Evolutionary conservation across 2,797 vertebrate genomes (phyloP).

Genomic region (Anguilla marmorata): DNA sequence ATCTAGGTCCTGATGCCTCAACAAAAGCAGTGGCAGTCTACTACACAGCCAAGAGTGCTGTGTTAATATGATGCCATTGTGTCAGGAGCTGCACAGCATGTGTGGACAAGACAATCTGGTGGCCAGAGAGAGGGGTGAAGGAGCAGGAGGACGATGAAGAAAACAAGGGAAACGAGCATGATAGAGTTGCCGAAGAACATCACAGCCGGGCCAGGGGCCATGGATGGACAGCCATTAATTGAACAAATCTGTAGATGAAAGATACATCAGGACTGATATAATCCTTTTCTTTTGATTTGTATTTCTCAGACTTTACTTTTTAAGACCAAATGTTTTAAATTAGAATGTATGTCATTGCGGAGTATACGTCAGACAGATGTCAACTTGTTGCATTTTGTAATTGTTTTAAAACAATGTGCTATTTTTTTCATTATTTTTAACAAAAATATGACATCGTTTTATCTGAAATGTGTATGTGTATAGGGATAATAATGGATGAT

Average conservation of each 20-base stretch:
- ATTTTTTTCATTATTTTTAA: not conserved
- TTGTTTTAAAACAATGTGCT: no score
- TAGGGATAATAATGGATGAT: not conserved
- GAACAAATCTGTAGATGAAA: not conserved
- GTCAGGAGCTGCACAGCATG: not conserved
- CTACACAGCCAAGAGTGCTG: not conserved
- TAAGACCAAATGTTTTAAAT: not conserved
- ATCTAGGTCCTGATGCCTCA: not conserved
- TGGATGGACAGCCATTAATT: not conserved
- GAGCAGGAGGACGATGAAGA: not conserved
- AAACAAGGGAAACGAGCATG: not conserved
- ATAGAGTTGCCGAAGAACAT: not conserved
- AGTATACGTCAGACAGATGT: not conserved
- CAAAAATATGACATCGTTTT: not conserved
- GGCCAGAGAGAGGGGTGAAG: not conserved
- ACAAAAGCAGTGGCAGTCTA: not conserved
- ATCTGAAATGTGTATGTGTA: not conserved
- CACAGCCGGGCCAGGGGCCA: not conserved
- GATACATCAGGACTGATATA: not conserved
- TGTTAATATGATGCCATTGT: not conserved
- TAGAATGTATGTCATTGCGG: not conserved
- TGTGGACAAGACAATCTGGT: not conserved
- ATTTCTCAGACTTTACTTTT: conserved; percentile 1
- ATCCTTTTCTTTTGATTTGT: not conserved
- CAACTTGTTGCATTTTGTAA: not conserved